A percentile compares a stretch with the other conserved stretches of the same genome.
These are phyloP conservation scores for Strigamia crassipes DNA, from an alignment of 2,888 invertebrate genomes.

Conservation along the genomic window DNA sequence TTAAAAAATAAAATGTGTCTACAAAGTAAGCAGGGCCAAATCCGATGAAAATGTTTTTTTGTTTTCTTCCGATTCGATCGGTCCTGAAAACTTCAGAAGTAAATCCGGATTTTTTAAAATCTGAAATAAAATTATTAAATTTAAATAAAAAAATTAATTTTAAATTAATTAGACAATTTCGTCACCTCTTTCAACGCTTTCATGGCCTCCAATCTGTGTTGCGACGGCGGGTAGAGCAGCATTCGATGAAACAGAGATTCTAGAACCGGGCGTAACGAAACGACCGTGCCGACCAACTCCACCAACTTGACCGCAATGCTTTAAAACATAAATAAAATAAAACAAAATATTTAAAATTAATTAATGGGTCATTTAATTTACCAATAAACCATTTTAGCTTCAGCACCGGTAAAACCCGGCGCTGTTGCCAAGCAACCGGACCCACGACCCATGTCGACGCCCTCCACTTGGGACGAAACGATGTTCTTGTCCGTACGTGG, in stretches of 20 bases:
- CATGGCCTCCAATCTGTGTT: constrained; percentile 82
- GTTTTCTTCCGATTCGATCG: constrained; percentile 64
- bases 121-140: constrained; percentile 53
- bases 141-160: not conserved
- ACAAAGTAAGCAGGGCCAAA: constrained; percentile 58
- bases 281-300: constrained; percentile 82
- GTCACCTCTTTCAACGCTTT: constrained; percentile 75
- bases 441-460: constrained; percentile 66
- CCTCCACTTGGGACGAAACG: constrained; percentile 64
- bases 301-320: constrained; percentile 89
- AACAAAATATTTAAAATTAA: constrained; percentile 41
- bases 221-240: constrained; percentile 82
- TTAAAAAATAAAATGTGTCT: constrained; percentile 51
- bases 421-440: constrained; percentile 73
- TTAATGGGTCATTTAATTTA: constrained; percentile 55
- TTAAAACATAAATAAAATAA: constrained; percentile 52
- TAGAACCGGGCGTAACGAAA: constrained; percentile 76
- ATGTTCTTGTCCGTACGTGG: constrained; percentile 82
- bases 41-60: constrained; percentile 52
- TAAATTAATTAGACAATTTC: not conserved
- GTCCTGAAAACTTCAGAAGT: constrained; percentile 73
- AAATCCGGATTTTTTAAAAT: constrained; percentile 77
- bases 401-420: constrained; percentile 77
- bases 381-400: constrained; percentile 89
- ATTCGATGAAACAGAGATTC: constrained; percentile 93